These are phyloP conservation scores for Cyprinus carpio DNA, from an alignment of 2,113 vertebrate species.

Conservation along the genomic window DNA sequence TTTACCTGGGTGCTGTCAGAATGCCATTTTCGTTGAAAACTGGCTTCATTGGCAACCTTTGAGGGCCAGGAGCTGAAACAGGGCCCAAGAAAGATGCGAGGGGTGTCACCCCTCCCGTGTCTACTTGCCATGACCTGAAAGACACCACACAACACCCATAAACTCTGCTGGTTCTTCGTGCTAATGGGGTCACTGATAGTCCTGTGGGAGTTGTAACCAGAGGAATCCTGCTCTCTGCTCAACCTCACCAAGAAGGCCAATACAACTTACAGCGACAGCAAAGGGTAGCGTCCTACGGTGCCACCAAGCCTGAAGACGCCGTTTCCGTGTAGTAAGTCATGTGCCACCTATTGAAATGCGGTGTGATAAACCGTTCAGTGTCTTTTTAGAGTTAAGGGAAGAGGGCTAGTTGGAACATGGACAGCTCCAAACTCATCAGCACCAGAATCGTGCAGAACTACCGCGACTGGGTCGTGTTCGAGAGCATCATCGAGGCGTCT, in stretches of 20 bases:
- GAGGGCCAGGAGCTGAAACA: slow-evolving; percentile 68
- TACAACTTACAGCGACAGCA: slow-evolving; percentile 88
- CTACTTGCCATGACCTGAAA: slow-evolving; percentile 70
- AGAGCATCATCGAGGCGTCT: slow-evolving; percentile 86
- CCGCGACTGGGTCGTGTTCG: slow-evolving; percentile 84
- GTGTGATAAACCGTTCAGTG: slow-evolving; percentile 61
- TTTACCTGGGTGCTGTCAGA: slow-evolving; percentile 91
- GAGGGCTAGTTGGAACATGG: slow-evolving; percentile 88
- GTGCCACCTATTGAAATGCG: slow-evolving; percentile 67
- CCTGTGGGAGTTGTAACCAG: slow-evolving; percentile 91
- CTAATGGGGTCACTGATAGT: slow-evolving; percentile 75
- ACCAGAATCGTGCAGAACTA: slow-evolving; percentile 83
- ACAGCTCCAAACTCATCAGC: slow-evolving; percentile 93
- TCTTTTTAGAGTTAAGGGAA: slow-evolving; percentile 93
- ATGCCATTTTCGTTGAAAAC: slow-evolving; percentile 82
- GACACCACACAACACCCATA: slow-evolving; percentile 87
- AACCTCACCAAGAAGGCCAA: slow-evolving; percentile 73
- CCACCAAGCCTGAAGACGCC: slow-evolving; percentile 86
- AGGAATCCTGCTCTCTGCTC: slow-evolving; percentile 89
- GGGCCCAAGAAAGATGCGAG: slow-evolving; percentile 83
- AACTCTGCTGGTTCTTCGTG: slow-evolving; percentile 84
- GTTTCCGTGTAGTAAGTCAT: slow-evolving; percentile 86
- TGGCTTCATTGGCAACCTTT: slow-evolving; percentile 67
- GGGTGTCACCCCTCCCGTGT: slow-evolving; percentile 89
- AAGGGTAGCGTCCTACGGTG: slow-evolving; percentile 93